A percentile compares a stretch with the other conserved stretches of the same genome.
Conservation (phyloP, 2,797 vertebrate genomes). For the Hoplostethus mediterraneus region DNA sequence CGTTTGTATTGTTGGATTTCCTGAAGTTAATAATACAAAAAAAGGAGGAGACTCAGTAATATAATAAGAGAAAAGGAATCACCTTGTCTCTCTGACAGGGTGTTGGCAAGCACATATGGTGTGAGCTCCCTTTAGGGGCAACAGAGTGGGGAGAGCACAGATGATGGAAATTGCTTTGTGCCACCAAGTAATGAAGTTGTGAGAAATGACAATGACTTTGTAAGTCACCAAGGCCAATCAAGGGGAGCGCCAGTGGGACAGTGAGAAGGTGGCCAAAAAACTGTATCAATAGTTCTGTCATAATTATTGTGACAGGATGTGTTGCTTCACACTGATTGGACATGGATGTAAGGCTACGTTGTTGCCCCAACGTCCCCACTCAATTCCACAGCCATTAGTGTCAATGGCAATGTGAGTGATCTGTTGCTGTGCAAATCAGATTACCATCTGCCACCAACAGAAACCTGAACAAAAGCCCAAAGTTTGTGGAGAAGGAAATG, state of each 20-base stretch:
- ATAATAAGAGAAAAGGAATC: slow-evolving; percentile 44
- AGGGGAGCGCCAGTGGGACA: slow-evolving; percentile 71
- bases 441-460: slow-evolving; percentile 71
- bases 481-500: background rate
- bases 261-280: slow-evolving; percentile 64
- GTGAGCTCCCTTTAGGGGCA: slow-evolving; percentile 74
- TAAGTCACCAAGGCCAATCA: slow-evolving; percentile 80
- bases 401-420: slow-evolving; percentile 74
- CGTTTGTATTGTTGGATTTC: too few species aligned
- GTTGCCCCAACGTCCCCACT: slow-evolving; percentile 71
- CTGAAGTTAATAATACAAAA: too few species aligned
- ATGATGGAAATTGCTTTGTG: slow-evolving; percentile 79
- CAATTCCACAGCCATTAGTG: slow-evolving; percentile 80
- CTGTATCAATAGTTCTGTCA: slow-evolving; percentile 72
- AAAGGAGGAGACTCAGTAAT: slow-evolving; percentile 18
- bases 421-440: slow-evolving; percentile 71
- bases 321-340: slow-evolving; percentile 75
- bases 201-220: slow-evolving; percentile 82
- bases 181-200: slow-evolving; percentile 80
- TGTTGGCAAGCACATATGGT: slow-evolving; percentile 77
- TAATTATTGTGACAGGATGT: slow-evolving; percentile 80
- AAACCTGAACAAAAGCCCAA: slow-evolving; percentile 34
- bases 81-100: slow-evolving; percentile 69
- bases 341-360: slow-evolving; percentile 69
- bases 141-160: slow-evolving; percentile 59